Conservation (phyloP, 2,113 vertebrate genomes). For the Sitta europaea region DNA sequence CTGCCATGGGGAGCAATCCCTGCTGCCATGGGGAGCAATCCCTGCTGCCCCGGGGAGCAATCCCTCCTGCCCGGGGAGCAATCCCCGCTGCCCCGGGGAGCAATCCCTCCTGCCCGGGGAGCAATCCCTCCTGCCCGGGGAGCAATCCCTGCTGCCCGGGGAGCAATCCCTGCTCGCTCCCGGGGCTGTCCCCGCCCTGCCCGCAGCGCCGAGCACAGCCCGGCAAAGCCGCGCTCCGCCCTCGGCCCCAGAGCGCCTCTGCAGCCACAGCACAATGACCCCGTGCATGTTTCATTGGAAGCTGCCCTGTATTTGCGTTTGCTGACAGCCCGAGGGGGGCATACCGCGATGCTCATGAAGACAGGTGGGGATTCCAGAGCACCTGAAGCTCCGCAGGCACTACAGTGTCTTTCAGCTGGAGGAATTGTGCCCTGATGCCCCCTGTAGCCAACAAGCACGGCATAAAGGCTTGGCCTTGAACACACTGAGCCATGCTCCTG, state of each 20-base stretch:
- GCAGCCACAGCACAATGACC: neutral
- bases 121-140: too few species aligned
- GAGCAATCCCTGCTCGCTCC: too few species aligned
- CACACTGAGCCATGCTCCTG: neutral
- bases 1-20: too few species aligned
- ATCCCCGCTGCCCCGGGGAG: too few species aligned
- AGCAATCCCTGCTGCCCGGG: too few species aligned
- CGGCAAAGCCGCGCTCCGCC: neutral
- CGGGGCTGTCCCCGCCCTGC: too few species aligned
- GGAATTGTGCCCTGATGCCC: neutral
- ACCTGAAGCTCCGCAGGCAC: neutral
- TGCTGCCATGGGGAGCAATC: too few species aligned
- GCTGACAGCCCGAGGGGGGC: neutral
- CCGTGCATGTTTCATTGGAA: neutral
- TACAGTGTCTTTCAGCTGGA: neutral
- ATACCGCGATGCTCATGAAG: neutral
- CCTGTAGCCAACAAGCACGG: neutral
- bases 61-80: too few species aligned
- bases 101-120: too few species aligned
- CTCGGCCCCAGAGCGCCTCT: neutral
- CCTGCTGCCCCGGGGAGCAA: too few species aligned
- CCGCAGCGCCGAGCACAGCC: too few species aligned
- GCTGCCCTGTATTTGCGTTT: neutral
- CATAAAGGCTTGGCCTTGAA: neutral
- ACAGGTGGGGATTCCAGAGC: neutral